phyloP scores from a whole-genome alignment of 2,888 invertebrate genomes.

The Callimorpha dominula region DNA sequence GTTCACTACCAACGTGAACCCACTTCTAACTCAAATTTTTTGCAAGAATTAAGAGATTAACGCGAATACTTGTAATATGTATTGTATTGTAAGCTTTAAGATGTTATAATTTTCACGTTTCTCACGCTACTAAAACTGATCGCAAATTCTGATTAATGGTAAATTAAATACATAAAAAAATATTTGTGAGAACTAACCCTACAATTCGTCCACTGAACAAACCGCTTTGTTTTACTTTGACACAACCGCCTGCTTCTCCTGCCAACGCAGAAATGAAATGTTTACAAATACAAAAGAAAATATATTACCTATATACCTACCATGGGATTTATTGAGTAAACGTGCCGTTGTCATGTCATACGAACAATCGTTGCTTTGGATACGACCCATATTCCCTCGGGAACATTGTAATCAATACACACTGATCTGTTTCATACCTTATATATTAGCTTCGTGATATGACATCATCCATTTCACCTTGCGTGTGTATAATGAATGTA shows the following conservation, averaged over 20 bases:
- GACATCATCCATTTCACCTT: not conserved
- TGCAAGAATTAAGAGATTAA: not conserved
- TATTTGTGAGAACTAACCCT: not conserved
- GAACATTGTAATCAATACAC: conserved; percentile 9
- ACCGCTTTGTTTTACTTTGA: not conserved
- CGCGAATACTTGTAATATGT: not conserved
- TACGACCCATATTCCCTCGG: conserved; percentile 27
- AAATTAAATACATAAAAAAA: not conserved
- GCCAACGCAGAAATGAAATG: not conserved
- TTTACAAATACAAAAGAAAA: conserved; percentile 9
- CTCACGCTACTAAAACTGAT: not conserved
- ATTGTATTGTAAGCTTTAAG: too few relatives aligned
- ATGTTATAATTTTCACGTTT: not conserved
- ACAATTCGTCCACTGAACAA: not conserved
- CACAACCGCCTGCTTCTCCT: not conserved
- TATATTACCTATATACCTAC: not conserved
- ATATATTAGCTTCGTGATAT: conserved; percentile 6
- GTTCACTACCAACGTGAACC: not conserved
- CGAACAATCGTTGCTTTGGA: conserved; percentile 15
- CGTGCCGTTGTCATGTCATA: conserved; percentile 27
- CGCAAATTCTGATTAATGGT: not conserved
- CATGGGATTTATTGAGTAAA: conserved; percentile 30
- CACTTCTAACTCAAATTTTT: too few relatives aligned
- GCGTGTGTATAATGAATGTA: not conserved
- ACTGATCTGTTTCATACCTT: not conserved